These are phyloP conservation scores for Drosophila tripunctata DNA, from an alignment of 2,888 invertebrate species.

Conservation along the genomic window DNA sequence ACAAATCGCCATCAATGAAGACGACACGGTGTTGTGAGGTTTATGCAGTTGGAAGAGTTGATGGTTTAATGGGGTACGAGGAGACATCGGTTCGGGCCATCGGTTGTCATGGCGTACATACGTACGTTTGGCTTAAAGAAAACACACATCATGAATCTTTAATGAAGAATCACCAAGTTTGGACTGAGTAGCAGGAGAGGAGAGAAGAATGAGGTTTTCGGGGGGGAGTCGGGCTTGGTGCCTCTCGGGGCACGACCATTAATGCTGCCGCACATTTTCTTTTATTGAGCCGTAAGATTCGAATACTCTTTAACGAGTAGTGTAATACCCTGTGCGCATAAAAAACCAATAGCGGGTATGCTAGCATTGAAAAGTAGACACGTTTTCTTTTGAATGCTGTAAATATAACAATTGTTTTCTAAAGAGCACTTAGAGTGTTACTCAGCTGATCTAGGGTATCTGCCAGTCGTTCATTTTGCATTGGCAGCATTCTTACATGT, in stretches of 20 bases:
- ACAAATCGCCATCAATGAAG: conserved; percentile 25
- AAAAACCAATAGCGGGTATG: background rate
- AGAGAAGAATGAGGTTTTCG: background rate
- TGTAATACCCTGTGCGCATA: conserved; percentile 16
- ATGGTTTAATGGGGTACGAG: conserved; percentile 35
- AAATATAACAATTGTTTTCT: no score
- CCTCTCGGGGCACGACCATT: conserved; percentile 56
- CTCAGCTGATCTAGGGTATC: background rate
- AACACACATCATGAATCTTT: conserved; percentile 83
- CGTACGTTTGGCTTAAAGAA: conserved; percentile 63
- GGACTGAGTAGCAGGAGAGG: conserved; percentile 1
- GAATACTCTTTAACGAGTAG: conserved; percentile 42
- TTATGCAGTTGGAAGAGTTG: conserved; percentile 49
- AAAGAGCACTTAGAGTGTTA: no score
- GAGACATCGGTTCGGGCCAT: conserved; percentile 37
- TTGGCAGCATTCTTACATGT: conserved; percentile 9
- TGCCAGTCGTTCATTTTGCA: background rate
- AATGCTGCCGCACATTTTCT: conserved; percentile 75
- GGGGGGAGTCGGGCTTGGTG: conserved; percentile 6
- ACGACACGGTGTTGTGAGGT: conserved; percentile 4
- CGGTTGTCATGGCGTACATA: conserved; percentile 45
- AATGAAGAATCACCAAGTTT: conserved; percentile 78
- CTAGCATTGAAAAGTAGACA: no score
- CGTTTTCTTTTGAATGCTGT: no score
- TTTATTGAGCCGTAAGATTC: conserved; percentile 80